Percentiles rank a stretch among this genome's conserved stretches.
Conservation (phyloP, 2,797 vertebrate genomes). For the Bryconaethiops microstoma region DNA sequence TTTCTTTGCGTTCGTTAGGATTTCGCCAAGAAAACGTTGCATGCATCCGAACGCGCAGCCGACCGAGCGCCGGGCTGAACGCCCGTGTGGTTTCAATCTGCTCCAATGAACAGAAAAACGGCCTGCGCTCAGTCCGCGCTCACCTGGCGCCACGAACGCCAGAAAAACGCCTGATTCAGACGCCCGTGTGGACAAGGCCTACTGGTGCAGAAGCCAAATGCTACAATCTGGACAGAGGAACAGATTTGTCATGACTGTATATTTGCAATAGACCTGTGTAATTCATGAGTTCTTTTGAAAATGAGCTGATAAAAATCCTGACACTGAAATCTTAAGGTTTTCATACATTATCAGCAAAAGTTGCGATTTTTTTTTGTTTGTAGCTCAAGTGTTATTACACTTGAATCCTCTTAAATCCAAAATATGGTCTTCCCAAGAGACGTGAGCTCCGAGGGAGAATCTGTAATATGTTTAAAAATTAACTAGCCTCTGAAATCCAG, state of each 20-base stretch:
- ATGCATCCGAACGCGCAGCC: no score
- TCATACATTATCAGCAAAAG: background rate
- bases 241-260: background rate
- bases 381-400: background rate
- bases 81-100: no score
- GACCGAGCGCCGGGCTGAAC: no score
- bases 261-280: background rate
- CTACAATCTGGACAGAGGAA: background rate
- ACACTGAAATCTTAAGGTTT: background rate
- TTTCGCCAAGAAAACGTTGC: no score
- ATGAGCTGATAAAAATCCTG: background rate
- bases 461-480: conserved; percentile 34
- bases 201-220: background rate
- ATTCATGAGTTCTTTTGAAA: background rate
- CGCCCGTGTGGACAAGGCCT: no score
- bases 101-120: no score
- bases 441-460: conserved; percentile 22
- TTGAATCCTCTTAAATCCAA: background rate
- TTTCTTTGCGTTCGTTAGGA: no score
- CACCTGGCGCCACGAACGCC: no score
- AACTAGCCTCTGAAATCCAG: conserved; percentile 26
- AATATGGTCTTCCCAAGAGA: conserved; percentile 11
- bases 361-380: conserved; percentile 19
- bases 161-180: no score
- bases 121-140: no score